Base-by-base conservation (phyloP, 2,888 invertebrate genomes). In the Crossocerus cetratus region DNA sequence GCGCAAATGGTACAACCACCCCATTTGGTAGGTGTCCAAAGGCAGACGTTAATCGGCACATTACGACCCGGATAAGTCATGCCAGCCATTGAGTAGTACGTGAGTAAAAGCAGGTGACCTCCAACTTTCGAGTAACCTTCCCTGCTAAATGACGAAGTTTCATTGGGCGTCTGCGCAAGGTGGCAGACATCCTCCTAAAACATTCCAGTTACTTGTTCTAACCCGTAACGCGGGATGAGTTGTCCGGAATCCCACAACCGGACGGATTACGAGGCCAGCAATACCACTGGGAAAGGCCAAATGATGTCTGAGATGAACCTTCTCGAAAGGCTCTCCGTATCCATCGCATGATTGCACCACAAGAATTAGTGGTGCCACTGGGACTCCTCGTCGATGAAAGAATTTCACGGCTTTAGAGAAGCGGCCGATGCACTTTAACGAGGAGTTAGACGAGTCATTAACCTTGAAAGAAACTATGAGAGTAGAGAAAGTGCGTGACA, bases 401-500 rank as follows among this genome's bases (percentile, higher is more conserved):
- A 13, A 13, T 21, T 49, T 64, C 59, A 58, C 8, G 32, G 43
- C 45, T 65, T 74, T 62, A 69, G 55, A 63, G 63, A 66, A 43
- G 21, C 49, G 56, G 23, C 11, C 11, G 32, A 32, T 32, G 32
- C 32, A 32, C 32, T 32, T 32, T 32, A 11, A 32, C 32, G 3
- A 5, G 32, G 32, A 5, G 32, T n/a, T 42, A 54, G 18, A 3
- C 53, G 54, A 70, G 53, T 67, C 66, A 64, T 70, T 67, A 67
- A 60, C 64, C 75, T 76, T 70, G 70, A 65, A 58, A 69, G 75
- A 70, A 74, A 76, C 70, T 70, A 49, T 56, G 45, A 44, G n/a
- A 43, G 5, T 59, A 53, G 74, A 80, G 79, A 80, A 80, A 79
- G 74, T 80, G 53, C 16, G 11, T 69, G 69, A 63, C 63, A 56